Percentiles rank a stretch among this genome's conserved stretches.
Conservation (phyloP, 1,140 invertebrate genomes). For the Spodoptera litura region DNA sequence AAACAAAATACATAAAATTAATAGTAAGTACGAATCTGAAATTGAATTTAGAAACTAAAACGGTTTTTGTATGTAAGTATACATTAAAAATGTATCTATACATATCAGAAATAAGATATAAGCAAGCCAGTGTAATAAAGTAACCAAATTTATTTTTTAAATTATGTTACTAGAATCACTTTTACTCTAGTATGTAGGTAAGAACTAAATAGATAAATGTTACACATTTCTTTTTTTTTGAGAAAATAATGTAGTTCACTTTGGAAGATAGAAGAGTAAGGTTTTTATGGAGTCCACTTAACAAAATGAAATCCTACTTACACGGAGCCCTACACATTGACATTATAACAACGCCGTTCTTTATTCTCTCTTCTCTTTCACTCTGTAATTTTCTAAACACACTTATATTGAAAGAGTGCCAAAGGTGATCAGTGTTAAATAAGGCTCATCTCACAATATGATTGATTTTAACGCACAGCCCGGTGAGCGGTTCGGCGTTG, state of each 20-base stretch:
- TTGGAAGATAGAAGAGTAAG: slow-evolving; percentile 22
- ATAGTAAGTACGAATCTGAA: slow-evolving; percentile 10
- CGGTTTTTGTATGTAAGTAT: neutral
- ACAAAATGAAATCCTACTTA: slow-evolving; percentile 1
- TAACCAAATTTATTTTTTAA: neutral
- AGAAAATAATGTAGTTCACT: slow-evolving; percentile 35
- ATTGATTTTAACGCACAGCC: too few species aligned
- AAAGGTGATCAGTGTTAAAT: too few species aligned
- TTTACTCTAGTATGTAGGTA: neutral
- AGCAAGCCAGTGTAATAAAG: neutral
- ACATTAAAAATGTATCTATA: neutral
- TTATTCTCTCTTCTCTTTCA: too few species aligned
- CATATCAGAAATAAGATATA: neutral
- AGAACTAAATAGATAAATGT: slow-evolving; percentile 25
- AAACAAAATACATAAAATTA: slow-evolving; percentile 15
- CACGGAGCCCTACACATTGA: neutral
- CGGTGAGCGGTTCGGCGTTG: too few species aligned
- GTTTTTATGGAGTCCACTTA: slow-evolving; percentile 28
- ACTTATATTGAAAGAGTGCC: too few species aligned
- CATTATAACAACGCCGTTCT: neutral
- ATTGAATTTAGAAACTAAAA: slow-evolving; percentile 20
- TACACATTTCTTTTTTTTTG: slow-evolving; percentile 16
- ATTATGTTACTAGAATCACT: neutral
- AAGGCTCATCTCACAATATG: too few species aligned
- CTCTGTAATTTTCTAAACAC: too few species aligned